A percentile compares a stretch with the other conserved stretches of the same genome.
Conservation (phyloP, 2,113 vertebrate species). For the Cryptoleucopteryx plumbea region DNA sequence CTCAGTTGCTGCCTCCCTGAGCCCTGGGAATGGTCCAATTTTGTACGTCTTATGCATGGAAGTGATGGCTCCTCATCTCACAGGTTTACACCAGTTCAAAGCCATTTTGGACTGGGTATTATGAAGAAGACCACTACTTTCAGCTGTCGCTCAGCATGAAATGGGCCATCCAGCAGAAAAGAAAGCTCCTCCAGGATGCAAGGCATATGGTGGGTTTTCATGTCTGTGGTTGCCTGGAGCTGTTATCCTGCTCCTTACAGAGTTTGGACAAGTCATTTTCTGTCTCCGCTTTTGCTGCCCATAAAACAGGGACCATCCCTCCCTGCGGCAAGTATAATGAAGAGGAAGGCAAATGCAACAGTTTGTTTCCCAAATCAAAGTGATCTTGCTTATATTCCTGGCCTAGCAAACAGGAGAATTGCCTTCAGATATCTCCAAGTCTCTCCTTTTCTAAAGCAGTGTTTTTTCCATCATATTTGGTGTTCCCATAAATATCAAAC, state of each 20-base stretch:
- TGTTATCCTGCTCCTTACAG: background rate
- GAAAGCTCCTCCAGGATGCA: slow-evolving; percentile 81
- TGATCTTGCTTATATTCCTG: background rate
- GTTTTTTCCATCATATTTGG: background rate
- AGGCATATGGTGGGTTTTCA: slow-evolving; percentile 79
- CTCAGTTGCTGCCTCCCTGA: background rate
- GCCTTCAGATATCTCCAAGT: background rate
- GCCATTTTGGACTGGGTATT: slow-evolving; percentile 80
- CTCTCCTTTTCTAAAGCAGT: background rate
- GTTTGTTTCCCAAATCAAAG: background rate
- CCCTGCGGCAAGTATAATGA: background rate
- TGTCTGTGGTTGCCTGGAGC: background rate
- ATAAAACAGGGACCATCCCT: background rate
- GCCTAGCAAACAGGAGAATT: background rate
- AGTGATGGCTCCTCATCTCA: background rate
- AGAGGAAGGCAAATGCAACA: background rate
- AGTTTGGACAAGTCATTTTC: background rate
- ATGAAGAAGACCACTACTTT: slow-evolving; percentile 76
- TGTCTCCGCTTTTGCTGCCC: rapidly evolving
- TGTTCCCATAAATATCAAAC: background rate
- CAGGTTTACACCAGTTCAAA: slow-evolving; percentile 79
- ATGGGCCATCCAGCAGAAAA: slow-evolving; percentile 77
- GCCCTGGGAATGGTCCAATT: background rate
- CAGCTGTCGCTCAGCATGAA: slow-evolving; percentile 80
- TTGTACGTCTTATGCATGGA: background rate